phyloP scores from a whole-genome alignment of 2,113 vertebrate genomes.

The Vidua macroura region DNA sequence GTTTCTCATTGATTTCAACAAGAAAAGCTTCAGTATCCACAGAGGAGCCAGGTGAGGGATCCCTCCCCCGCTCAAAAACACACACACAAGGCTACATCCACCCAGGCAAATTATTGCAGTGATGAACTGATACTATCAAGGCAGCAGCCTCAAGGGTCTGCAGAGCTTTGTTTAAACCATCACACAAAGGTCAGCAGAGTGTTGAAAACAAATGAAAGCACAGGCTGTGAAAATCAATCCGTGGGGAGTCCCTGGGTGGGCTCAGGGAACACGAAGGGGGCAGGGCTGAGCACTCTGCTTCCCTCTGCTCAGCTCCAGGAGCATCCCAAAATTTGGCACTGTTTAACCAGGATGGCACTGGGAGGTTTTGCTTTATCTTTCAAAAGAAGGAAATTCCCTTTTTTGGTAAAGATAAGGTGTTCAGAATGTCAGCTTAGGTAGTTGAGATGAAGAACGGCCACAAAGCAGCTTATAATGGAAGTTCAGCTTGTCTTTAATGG shows the following conservation, averaged over 20 bases:
- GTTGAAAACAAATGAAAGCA: conserved; percentile 29
- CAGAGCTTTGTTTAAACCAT: conserved; percentile 33
- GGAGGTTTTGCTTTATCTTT: background rate
- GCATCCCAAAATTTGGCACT: background rate
- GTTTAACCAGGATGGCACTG: background rate
- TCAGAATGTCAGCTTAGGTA: background rate
- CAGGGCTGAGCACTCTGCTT: background rate
- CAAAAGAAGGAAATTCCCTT: background rate
- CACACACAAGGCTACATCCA: background rate
- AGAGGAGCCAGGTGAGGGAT: background rate
- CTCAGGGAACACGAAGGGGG: fast-evolving
- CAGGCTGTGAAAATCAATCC: background rate
- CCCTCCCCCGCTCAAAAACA: background rate
- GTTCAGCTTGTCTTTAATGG: background rate
- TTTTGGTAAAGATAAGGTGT: background rate
- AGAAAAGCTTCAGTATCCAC: background rate
- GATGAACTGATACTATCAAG: conserved; percentile 7
- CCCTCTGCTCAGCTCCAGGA: background rate
- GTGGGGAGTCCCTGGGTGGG: background rate
- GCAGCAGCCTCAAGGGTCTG: background rate
- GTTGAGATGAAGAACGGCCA: background rate
- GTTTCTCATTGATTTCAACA: background rate
- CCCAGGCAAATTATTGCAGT: background rate
- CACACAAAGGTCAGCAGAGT: background rate
- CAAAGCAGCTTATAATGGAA: background rate